Base-by-base conservation (phyloP, 2,888 invertebrate species). In the Melieria omissa region DNA sequence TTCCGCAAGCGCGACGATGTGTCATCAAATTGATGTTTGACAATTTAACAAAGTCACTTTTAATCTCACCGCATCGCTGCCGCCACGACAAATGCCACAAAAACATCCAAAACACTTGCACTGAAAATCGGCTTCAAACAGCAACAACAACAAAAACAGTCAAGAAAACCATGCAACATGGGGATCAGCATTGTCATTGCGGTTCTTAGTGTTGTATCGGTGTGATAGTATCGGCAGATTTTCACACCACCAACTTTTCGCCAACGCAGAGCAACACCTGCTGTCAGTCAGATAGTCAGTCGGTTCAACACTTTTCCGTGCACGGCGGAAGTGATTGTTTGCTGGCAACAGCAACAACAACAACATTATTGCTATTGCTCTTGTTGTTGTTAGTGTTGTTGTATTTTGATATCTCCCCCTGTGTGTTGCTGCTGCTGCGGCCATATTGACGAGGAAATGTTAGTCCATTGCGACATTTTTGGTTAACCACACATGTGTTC, bases 11-110 rank as follows among this genome's bases (percentile, higher is more conserved):
- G 62, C 41, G 29, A 66, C 46, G 16, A 58, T 54, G 63, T 74
- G 72, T 68, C 78, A 74, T 60, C 66, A 76, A 76, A 78, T 78
- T 79, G 76, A 79, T 80, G 75, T 75, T 73, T 76, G 72, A 77
- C 77, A 76, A 79, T 80, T 79, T 78, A 77, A 78, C 79, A 79
- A 79, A 79, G 79, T 77, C 78, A 78, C 68, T 76, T 74, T 76
- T 78, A 78, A 79, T 79, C 78, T 76, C 77, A 78, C 75, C 76
- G 75, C 75, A 75, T 73, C 75, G 71, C 68, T 69, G 65, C 63
- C 70, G 70, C 65, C 70, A 73, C 47, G 45, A 46, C 63, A 52
- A 67, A 7, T 4, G 41, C 4, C 10, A 54, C 44, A 54, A 8
- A n/a, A 57, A 12, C 47, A 65, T 29, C 65, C 14, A 42, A 29